These are phyloP conservation scores for Zaprionus inermis DNA, from an alignment of 1,140 invertebrate genomes.

Conservation along the genomic window DNA sequence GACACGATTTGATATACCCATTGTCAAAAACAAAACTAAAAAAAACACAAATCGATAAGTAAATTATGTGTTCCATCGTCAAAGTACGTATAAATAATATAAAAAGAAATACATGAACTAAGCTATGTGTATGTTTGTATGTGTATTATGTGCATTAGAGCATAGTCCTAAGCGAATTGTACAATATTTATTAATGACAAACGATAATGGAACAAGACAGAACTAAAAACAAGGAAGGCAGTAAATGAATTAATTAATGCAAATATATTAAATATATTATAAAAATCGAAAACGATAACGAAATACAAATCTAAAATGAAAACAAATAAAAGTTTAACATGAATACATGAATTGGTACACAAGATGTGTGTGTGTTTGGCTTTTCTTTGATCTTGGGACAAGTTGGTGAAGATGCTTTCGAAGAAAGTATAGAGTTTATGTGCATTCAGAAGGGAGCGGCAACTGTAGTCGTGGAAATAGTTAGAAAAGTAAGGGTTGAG, in stretches of 20 bases:
- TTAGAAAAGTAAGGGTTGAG: too few species aligned
- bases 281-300: slow-evolving; percentile 39
- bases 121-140: slow-evolving; percentile 14
- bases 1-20: slow-evolving; percentile 2
- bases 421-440: too few species aligned
- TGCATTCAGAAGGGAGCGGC: too few species aligned
- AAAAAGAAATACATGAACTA: slow-evolving; percentile 2
- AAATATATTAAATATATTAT: slow-evolving; percentile 53
- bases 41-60: slow-evolving; percentile 1
- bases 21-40: too few species aligned
- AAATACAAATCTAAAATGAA: slow-evolving; percentile 30
- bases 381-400: neutral
- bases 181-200: slow-evolving; percentile 48
- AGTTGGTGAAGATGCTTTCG: too few species aligned
- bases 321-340: slow-evolving; percentile 66
- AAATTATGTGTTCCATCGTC: slow-evolving; percentile 5
- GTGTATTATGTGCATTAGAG: slow-evolving; percentile 28
- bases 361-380: neutral
- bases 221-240: slow-evolving; percentile 7
- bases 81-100: slow-evolving; percentile 15
- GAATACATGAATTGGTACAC: slow-evolving; percentile 10
- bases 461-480: too few species aligned
- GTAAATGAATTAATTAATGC: slow-evolving; percentile 31
- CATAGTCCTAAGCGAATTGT: slow-evolving; percentile 41
- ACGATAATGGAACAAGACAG: slow-evolving; percentile 17